phyloP scores from a whole-genome alignment of 2,797 vertebrate species.

The Chiloscyllium punctatum region DNA sequence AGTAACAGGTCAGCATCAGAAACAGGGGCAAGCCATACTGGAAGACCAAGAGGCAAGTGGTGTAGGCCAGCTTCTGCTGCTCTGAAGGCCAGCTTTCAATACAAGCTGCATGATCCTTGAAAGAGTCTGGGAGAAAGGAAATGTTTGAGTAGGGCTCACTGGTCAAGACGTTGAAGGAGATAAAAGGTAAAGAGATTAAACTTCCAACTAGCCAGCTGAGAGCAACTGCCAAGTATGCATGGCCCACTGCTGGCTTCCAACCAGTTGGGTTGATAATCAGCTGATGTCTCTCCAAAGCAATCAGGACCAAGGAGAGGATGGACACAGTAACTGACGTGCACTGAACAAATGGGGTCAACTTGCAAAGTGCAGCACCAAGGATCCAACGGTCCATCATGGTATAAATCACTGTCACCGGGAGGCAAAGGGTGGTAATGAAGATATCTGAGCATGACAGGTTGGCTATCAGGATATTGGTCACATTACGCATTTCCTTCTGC shows the following conservation, averaged over 20 bases:
- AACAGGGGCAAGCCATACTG: conserved; percentile 69
- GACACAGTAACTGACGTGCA: conserved; percentile 72
- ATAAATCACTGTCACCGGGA: conserved; percentile 73
- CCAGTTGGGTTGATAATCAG: conserved; percentile 77
- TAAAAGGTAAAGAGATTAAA: conserved; percentile 67
- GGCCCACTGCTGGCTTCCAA: conserved; percentile 67
- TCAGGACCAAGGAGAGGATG: conserved; percentile 69
- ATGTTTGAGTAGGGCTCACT: conserved; percentile 61
- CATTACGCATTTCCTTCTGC: conserved; percentile 74
- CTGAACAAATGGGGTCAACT: conserved; percentile 68
- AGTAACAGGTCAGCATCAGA: conserved; percentile 67
- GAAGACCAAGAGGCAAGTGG: conserved; percentile 67
- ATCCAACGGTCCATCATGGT: conserved; percentile 79
- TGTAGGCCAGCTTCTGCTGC: conserved; percentile 61
- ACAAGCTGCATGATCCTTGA: conserved; percentile 59
- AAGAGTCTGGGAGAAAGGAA: conserved; percentile 54
- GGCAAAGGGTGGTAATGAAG: conserved; percentile 67
- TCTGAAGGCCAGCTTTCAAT: conserved; percentile 66
- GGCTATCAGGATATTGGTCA: conserved; percentile 76
- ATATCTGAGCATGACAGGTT: conserved; percentile 76
- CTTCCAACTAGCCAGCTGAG: conserved; percentile 67
- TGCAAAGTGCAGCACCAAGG: conserved; percentile 68
- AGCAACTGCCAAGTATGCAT: conserved; percentile 71
- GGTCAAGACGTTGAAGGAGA: conserved; percentile 63
- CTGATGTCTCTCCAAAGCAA: conserved; percentile 75